Conservation (phyloP, 2,113 vertebrate genomes). For the Mesembrinibis cayennensis region DNA sequence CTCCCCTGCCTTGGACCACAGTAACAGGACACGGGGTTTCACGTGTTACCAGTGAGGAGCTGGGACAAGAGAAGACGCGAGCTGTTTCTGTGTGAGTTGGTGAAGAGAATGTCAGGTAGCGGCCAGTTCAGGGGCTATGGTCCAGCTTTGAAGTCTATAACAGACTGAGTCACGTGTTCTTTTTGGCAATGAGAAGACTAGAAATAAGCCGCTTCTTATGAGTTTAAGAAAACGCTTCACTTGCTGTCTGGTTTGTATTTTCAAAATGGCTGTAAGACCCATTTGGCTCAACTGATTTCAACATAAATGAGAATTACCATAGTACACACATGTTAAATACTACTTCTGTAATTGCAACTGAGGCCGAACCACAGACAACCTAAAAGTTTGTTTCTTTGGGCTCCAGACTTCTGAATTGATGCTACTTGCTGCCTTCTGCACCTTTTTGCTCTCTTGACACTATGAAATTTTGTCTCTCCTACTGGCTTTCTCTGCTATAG, state of each 20-base stretch:
- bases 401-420: background rate
- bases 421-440: background rate
- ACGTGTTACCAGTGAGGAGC: accelerated
- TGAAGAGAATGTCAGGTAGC: background rate
- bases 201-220: background rate
- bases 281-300: background rate
- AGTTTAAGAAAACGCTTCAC: background rate
- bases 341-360: background rate
- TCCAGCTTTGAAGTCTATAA: background rate
- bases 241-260: background rate
- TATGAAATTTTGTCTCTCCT: background rate
- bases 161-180: background rate
- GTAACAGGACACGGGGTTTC: background rate
- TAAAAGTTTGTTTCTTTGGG: background rate
- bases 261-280: background rate
- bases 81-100: background rate
- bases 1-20: accelerated
- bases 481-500: background rate
- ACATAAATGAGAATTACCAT: background rate
- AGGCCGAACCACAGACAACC: background rate
- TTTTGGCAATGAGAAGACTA: background rate
- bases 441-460: background rate
- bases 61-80: background rate
- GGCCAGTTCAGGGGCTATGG: accelerated
- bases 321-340: background rate